Evolutionary conservation across 1,140 invertebrate genomes (phyloP).

Genomic region (Metopolophium dirhodum): DNA sequence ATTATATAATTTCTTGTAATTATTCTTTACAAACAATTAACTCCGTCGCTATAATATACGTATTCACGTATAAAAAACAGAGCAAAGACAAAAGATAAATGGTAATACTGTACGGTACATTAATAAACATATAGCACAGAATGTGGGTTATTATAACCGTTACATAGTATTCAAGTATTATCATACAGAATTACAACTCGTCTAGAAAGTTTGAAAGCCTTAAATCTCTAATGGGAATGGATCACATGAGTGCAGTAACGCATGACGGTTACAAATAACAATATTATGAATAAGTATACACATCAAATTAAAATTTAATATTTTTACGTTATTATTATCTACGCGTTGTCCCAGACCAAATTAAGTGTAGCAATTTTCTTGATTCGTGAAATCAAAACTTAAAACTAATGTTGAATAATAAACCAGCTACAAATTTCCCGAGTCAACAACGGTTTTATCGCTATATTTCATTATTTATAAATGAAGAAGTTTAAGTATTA

Average conservation of each 20-base stretch:
- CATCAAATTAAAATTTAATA: no score
- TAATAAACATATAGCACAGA: neutral
- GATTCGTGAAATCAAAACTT: no score
- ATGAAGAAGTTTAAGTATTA: no score
- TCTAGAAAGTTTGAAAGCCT: neutral
- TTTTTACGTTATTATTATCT: no score
- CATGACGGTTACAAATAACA: no score
- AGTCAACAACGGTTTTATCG: no score
- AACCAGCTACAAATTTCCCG: no score
- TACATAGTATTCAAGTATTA: neutral
- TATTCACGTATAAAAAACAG: neutral
- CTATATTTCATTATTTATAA: no score
- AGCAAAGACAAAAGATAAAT: neutral
- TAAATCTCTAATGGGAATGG: neutral
- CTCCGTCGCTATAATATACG: neutral
- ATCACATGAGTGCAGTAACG: neutral
- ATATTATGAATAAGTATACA: no score
- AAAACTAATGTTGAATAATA: no score
- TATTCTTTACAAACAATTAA: neutral
- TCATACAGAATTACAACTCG: neutral
- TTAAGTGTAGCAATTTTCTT: neutral
- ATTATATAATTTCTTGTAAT: neutral
- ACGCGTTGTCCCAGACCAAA: neutral
- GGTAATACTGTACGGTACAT: neutral
- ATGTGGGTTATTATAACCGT: neutral